Base-by-base conservation (phyloP, 2,797 vertebrate species). In the Anas flavirostris region DNA sequence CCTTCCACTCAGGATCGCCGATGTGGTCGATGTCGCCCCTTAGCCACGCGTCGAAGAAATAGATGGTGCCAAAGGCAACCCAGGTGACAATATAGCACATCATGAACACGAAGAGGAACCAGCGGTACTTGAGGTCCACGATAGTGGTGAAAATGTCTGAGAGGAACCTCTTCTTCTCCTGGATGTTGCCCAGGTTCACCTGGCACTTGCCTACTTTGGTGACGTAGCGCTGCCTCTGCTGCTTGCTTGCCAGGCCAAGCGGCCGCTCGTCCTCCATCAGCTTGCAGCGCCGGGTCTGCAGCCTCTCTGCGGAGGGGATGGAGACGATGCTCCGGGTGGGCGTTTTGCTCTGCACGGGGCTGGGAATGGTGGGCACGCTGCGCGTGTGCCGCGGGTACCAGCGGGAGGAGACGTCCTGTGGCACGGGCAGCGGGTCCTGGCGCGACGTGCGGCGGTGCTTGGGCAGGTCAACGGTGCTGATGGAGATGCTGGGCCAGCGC, bases 21-120 rank as follows among this genome's bases (percentile, higher is more conserved):
- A 94, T 95, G 50, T 98, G 98, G 39, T 95, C 82, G 6, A 98
- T 33, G 9, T 99, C 98, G 0, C 97, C 98, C n/a, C 98, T 97
- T 29, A 98, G 23, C 97, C 98, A 98, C 12, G 98, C 98, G 0
- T 98, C 98, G 0, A 98, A 66, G 79, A 98, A 97, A 94, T 98
- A 99, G 88, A 98, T 92, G 31, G 83, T 91, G 23, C 97, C 98
- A 11, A 99, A 99, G 29, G 92, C 95, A 82, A 98, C 86, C 98
- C 98, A 99, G 7, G 98, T 99, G 80, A 98, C 33, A 2, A 98
- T 81, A 90, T 99, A 99, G 94, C 98, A 98, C 97, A 98, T 97
- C 93, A 98, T 98, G 97, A 99, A 99, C 76, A 98, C 95, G 0
- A 98, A 98, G 69, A 99, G 98, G 95, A 99, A 99, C 98, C 98